phyloP scores from a whole-genome alignment of 1,140 invertebrate species.

The Brachionus sp. region DNA sequence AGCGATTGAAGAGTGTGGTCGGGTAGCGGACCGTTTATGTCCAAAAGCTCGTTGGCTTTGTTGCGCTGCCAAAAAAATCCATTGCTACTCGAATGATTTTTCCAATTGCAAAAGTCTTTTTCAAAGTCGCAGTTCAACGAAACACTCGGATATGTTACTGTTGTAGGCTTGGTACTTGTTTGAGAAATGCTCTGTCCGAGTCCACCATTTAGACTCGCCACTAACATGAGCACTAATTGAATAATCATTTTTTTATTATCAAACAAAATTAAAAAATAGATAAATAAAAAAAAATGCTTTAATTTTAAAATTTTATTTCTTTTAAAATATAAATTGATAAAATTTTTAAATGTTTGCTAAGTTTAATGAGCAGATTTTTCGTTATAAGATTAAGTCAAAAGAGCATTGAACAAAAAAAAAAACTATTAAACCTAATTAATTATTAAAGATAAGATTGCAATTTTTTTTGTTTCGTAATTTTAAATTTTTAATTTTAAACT shows the following conservation, averaged over 20 bases:
- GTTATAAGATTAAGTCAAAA: neutral
- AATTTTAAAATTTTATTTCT: neutral
- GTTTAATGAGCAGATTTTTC: neutral
- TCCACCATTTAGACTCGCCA: neutral
- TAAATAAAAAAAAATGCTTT: neutral
- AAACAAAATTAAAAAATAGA: too few species aligned
- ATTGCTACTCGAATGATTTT: conserved; percentile 68
- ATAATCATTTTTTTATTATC: neutral
- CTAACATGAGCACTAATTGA: too few species aligned
- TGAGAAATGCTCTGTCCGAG: neutral
- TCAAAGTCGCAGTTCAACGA: conserved; percentile 69
- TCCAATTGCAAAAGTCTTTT: conserved; percentile 70
- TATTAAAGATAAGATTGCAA: too few species aligned
- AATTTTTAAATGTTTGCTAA: neutral
- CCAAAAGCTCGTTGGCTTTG: conserved; percentile 65
- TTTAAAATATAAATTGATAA: neutral
- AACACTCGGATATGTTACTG: neutral
- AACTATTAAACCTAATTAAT: too few species aligned
- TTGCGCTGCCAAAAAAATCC: conserved; percentile 71
- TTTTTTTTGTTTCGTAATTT: too few species aligned
- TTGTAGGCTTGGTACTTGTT: neutral
- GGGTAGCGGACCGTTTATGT: conserved; percentile 45
- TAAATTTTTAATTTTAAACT: too few species aligned
- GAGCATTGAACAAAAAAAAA: neutral
- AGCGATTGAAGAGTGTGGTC: conserved; percentile 28